Base-by-base conservation (phyloP, 2,888 invertebrate genomes). In the Maniola hyperantus region DNA sequence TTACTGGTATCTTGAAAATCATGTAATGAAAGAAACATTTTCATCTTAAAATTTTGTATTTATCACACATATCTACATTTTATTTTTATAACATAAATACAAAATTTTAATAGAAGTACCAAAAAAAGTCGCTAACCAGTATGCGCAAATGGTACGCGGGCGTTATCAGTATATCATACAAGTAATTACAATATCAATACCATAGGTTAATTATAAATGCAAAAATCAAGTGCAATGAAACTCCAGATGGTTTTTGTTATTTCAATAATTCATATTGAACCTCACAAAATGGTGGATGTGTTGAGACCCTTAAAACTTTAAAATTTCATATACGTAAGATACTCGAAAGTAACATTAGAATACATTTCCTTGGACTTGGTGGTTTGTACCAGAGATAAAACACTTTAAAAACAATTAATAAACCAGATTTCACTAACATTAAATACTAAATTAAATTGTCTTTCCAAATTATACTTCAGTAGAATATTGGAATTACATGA, bases 141-240 rank as follows among this genome's bases (percentile, higher is more conserved):
- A 90, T 87, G 89, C 84, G 87, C 88, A 89, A 86, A 85, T 85
- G 85, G 89, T 92, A 88, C 85, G 89, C 88, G 84, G 89, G 83
- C 88, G 89, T 89, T 89, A 88, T 85, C 89, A 87, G 85, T 90
- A 87, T 92, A 92, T 90, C 84, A 89, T 93, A 93, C 92, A 93
- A 91, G 90, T 93, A 91, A 92, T 92, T 92, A 93, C 92, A 92
- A 89, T 91, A 90, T 91, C 87, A 89, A 89, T 91, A 92, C 92
- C 90, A 84, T 92, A 91, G 88, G 92, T 92, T 92, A 91, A 92
- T n/a, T n/a, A n/a, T 93, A 92, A 93, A 93, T 92, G 93, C 93
- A 92, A 91, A 91, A 89, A 92, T 91, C 90, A 90, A 93, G 92
- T 92, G 92, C 92, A 91, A 88, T 88, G 80, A 88, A 89, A 89